Evolutionary conservation across 2,797 vertebrate genomes (phyloP).

Genomic region (Oryzias dopingdopingensis): DNA sequence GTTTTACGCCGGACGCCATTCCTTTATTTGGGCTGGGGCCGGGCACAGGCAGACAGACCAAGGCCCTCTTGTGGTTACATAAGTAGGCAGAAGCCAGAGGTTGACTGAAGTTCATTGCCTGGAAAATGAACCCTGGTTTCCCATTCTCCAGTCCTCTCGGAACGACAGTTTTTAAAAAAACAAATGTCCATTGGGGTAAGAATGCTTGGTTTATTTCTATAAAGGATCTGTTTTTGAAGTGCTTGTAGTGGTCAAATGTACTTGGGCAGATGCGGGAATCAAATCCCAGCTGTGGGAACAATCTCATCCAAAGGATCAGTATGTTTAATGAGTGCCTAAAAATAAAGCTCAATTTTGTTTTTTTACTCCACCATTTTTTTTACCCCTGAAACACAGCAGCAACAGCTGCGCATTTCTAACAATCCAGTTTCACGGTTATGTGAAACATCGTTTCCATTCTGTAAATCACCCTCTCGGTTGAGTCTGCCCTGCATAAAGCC

Average conservation of each 20-base stretch:
- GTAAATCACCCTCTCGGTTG: slow-evolving; percentile 57
- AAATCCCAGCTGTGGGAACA: slow-evolving; percentile 23
- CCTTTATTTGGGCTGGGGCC: too few species aligned
- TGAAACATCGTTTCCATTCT: slow-evolving; percentile 33
- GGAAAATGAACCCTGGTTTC: too few species aligned
- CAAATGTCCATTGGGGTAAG: not conserved
- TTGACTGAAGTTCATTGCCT: too few species aligned
- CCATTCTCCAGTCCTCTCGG: too few species aligned
- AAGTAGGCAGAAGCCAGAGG: too few species aligned
- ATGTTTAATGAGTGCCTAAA: slow-evolving; percentile 24
- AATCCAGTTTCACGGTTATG: slow-evolving; percentile 16
- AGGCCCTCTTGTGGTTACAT: too few species aligned
- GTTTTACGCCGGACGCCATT: too few species aligned
- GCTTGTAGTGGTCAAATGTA: slow-evolving; percentile 2
- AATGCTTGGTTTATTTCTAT: not conserved
- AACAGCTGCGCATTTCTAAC: slow-evolving; percentile 15
- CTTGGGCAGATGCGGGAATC: slow-evolving; percentile 15
- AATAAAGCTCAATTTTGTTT: slow-evolving; percentile 12
- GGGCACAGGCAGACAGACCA: too few species aligned
- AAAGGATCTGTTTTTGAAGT: not conserved
- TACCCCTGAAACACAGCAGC: not conserved
- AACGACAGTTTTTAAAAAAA: too few species aligned
- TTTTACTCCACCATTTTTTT: slow-evolving; percentile 11
- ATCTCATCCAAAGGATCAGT: slow-evolving; percentile 11
- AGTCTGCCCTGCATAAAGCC: slow-evolving; percentile 59